Evolutionary conservation across 2,888 invertebrate genomes (phyloP), one percentile per base, ranked within the genome.

Genomic region (Drosophila rubida): DNA sequence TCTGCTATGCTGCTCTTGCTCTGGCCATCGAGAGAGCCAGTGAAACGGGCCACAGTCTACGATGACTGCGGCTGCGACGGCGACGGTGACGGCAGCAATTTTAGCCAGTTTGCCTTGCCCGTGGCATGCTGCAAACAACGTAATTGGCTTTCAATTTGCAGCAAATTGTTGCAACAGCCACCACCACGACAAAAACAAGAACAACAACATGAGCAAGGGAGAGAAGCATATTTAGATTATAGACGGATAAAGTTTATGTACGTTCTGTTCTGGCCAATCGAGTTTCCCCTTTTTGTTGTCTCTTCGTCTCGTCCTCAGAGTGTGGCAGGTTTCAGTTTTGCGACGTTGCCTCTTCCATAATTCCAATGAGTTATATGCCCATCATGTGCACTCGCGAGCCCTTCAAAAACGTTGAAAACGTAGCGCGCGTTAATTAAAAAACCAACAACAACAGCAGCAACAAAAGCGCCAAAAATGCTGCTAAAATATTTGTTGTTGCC

Each of bases 141-240:
- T 90, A 90, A 90, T 90, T 90, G 90, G 90, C 90, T 90, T 89
- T 90, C 90, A 90, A 90, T 90, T 90, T 90, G 89, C 89, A 81
- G 89, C 88, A 89, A 89, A 88, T 90, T 88, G 88, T 86, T 90
- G 85, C 89, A 85, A 86, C 81, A 86, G 87, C 87, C 81, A 87
- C 83, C 78, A 88, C 84, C 78, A 76, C 75, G 66, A 65, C 77
- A 61, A 55, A 67, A 70, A 74, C 65, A 65, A 42, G 62, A 32
- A 50, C 42, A 42, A 14, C 42, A 16, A 32, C 23, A 32, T 32
- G 59, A 42, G 60, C 63, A 19, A 19, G 60, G 61, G 55, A 55
- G 62, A 60, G 69, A 84, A 86, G 86, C 84, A 85, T 85, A 86
- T 85, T 85, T 85, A 85, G 84, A 85, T 85, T 85, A 85, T 84